Conservation (phyloP, 1,140 invertebrate genomes). For the Cydia strobilella region DNA sequence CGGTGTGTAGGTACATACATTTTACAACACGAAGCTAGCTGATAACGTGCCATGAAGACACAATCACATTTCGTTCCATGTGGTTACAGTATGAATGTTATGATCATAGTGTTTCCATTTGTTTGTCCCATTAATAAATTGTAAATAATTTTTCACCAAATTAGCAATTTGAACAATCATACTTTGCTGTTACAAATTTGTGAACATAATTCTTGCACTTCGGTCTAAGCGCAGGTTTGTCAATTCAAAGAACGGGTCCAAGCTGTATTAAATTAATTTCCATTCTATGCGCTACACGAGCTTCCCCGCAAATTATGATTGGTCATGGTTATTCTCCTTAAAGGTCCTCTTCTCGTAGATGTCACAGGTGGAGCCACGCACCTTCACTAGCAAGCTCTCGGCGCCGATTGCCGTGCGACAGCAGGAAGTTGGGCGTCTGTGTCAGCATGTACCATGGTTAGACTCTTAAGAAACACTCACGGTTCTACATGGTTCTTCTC, state of each 20-base stretch:
- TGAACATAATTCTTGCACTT: too few relatives aligned
- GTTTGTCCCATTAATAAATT: background rate
- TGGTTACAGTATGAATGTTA: too few relatives aligned
- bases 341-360: conserved; percentile 83
- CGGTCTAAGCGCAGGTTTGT: too few relatives aligned
- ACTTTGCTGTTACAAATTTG: too few relatives aligned
- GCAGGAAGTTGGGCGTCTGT: conserved; percentile 86
- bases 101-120: background rate
- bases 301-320: conserved; percentile 41
- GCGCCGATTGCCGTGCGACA: conserved; percentile 84
- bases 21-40: background rate
- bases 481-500: conserved; percentile 83
- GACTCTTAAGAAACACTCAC: conserved; percentile 50
- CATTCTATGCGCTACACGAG: too few relatives aligned
- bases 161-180: too few relatives aligned
- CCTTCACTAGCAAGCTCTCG: conserved; percentile 80
- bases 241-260: too few relatives aligned
- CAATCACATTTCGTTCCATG: conserved; percentile 4
- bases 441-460: conserved; percentile 76
- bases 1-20: background rate
- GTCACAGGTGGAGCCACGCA: conserved; percentile 84
- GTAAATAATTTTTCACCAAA: background rate
- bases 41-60: background rate
- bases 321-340: conserved; percentile 83
- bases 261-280: too few relatives aligned